A percentile compares a stretch with the other conserved stretches of the same genome.
phyloP scores from a whole-genome alignment of 1,140 invertebrate genomes.

The Drosophila insularis region DNA sequence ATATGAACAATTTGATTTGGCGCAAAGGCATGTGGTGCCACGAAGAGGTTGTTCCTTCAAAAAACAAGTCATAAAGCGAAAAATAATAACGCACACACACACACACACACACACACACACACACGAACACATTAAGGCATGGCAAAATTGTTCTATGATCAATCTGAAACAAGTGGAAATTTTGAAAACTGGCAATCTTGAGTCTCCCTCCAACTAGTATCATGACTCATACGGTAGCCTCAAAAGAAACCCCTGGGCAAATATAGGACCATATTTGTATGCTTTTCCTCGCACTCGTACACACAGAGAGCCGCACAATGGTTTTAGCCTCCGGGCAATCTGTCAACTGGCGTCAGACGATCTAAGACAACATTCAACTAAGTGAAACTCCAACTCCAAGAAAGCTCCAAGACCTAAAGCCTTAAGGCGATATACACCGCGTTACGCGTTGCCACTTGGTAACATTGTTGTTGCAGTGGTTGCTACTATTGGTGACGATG shows the following conservation, averaged over 20 bases:
- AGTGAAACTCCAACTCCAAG: slow-evolving; percentile 35
- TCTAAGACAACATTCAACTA: slow-evolving; percentile 63
- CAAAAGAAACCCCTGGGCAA: slow-evolving; percentile 34
- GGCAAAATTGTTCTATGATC: neutral
- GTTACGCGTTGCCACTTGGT: slow-evolving; percentile 55
- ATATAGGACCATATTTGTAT: slow-evolving; percentile 57
- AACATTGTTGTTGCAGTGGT: slow-evolving; percentile 13
- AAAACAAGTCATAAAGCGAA: neutral
- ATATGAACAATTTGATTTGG: neutral
- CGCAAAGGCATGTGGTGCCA: neutral
- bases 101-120: neutral
- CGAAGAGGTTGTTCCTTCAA: neutral
- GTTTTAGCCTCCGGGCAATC: slow-evolving; percentile 72
- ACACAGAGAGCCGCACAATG: slow-evolving; percentile 24
- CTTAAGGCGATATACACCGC: slow-evolving; percentile 64
- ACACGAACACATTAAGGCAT: no score
- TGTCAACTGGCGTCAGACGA: slow-evolving; percentile 79
- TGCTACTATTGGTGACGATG: slow-evolving; percentile 64
- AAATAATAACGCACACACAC: neutral
- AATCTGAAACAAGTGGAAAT: slow-evolving; percentile 18
- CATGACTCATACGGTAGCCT: slow-evolving; percentile 67
- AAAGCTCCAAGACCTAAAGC: slow-evolving; percentile 36
- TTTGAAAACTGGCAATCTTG: slow-evolving; percentile 9
- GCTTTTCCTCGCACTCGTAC: slow-evolving; percentile 16
- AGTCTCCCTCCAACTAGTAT: neutral